phyloP scores from a whole-genome alignment of 1,140 invertebrate species.

The Drosophila guanche region DNA sequence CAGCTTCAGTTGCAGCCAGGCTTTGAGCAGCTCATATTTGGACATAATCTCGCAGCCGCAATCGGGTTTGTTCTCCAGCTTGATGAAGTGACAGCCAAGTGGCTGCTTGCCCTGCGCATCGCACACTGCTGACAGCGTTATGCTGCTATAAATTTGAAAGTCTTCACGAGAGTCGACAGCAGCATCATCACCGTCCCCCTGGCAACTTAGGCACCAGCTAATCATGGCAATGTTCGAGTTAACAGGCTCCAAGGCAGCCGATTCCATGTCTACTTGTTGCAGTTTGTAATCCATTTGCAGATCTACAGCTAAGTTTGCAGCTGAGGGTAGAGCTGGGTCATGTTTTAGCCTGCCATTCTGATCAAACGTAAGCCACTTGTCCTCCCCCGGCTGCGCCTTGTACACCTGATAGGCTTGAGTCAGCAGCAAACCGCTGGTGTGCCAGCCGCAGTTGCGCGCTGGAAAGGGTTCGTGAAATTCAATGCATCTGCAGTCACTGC shows the following conservation, averaged over 20 bases:
- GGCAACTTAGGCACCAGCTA: slow-evolving; percentile 37
- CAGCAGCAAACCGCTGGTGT: slow-evolving; percentile 55
- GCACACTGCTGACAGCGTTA: slow-evolving; percentile 38
- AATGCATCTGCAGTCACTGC: slow-evolving; percentile 36
- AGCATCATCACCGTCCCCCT: not conserved
- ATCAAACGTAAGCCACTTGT: slow-evolving; percentile 41
- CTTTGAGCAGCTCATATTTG: slow-evolving; percentile 68
- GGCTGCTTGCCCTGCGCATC: slow-evolving; percentile 20
- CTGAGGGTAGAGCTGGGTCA: not conserved
- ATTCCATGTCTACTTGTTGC: slow-evolving; percentile 11
- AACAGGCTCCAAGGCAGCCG: not conserved
- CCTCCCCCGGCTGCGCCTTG: slow-evolving; percentile 23
- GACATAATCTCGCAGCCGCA: slow-evolving; percentile 75
- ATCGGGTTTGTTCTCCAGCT: slow-evolving; percentile 70
- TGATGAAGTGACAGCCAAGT: slow-evolving; percentile 57
- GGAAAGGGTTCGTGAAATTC: slow-evolving; percentile 64
- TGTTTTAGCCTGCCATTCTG: slow-evolving; percentile 6
- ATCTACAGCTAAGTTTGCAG: not conserved
- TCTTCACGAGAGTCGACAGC: not conserved
- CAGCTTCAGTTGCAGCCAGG: slow-evolving; percentile 69
- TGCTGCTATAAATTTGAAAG: slow-evolving; percentile 45
- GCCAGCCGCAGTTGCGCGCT: slow-evolving; percentile 61
- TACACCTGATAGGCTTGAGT: slow-evolving; percentile 41
- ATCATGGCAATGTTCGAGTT: slow-evolving; percentile 46
- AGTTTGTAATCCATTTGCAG: slow-evolving; percentile 37